phyloP scores from a whole-genome alignment of 1,140 invertebrate genomes.

The Physella acuta region DNA sequence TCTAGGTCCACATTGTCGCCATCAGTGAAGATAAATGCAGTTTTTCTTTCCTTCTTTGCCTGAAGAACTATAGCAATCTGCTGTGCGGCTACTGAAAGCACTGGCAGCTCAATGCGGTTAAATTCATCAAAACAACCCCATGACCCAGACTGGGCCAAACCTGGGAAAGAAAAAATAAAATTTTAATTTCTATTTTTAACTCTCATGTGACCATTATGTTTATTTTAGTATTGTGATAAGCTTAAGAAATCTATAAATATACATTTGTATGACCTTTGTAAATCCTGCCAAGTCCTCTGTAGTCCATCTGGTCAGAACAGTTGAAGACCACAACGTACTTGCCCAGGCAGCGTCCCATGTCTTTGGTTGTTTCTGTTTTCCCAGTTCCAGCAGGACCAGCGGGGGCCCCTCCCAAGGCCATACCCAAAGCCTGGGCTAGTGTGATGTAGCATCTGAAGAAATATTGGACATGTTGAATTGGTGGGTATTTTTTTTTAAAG shows the following conservation, averaged over 20 bases:
- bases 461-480: too few species aligned
- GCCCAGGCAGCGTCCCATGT: slow-evolving; percentile 95
- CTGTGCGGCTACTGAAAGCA: slow-evolving; percentile 93
- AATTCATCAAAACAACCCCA: slow-evolving; percentile 98
- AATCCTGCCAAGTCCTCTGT: slow-evolving; percentile 85
- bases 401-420: slow-evolving; percentile 94
- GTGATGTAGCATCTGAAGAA: slow-evolving; percentile 93
- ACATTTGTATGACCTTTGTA: slow-evolving; percentile 70
- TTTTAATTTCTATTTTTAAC: not conserved
- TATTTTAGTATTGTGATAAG: not conserved
- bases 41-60: slow-evolving; percentile 90
- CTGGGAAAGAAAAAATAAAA: slow-evolving; percentile 54
- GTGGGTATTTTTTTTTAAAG: too few species aligned
- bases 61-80: slow-evolving; percentile 89
- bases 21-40: slow-evolving; percentile 88
- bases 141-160: slow-evolving; percentile 89
- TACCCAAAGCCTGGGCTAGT: slow-evolving; percentile 88
- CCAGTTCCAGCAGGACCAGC: slow-evolving; percentile 94
- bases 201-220: not conserved
- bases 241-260: not conserved
- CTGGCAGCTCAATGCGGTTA: slow-evolving; percentile 92
- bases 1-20: slow-evolving; percentile 92
- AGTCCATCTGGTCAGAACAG: slow-evolving; percentile 99
- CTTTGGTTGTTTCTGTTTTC: slow-evolving; percentile 96
- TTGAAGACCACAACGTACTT: slow-evolving; percentile 99